These are phyloP conservation scores for Uloborus plumipes DNA, from an alignment of 2,888 invertebrate genomes.

Conservation along the genomic window DNA sequence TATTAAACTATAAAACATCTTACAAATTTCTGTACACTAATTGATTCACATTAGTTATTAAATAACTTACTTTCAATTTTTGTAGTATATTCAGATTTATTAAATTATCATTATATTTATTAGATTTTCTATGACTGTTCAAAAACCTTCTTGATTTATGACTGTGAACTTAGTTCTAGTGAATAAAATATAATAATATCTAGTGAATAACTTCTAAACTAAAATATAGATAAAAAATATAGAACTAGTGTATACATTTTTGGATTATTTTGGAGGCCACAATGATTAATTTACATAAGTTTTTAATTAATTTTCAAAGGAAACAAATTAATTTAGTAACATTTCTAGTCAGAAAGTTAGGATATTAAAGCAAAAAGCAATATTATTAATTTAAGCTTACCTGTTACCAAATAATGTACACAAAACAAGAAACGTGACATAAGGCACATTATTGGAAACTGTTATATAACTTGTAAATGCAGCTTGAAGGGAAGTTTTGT, in stretches of 20 bases:
- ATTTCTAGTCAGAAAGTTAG: not conserved
- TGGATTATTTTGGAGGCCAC: not conserved
- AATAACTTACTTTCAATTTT: no score
- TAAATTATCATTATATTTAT: no score
- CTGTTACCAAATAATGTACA: constrained; percentile 79
- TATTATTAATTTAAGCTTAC: constrained; percentile 26
- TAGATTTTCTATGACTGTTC: no score
- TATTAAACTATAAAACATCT: no score
- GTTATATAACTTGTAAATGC: constrained; percentile 72
- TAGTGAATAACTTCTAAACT: no score
- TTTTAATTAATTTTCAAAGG: not conserved
- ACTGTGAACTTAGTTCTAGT: no score
- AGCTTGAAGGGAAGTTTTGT: constrained; percentile 69
- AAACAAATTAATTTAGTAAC: not conserved
- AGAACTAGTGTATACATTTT: not conserved
- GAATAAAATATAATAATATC: no score
- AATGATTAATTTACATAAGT: not conserved
- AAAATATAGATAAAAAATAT: no score
- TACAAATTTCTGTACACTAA: no score
- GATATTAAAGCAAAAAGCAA: not conserved
- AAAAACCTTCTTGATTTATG: no score
- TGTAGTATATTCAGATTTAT: no score
- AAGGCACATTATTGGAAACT: constrained; percentile 77
- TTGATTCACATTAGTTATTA: no score
- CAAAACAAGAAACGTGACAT: constrained; percentile 84